Conservation (phyloP, 53 echinoderm and acorn worm genomes). For the Stichopus horrens region DNA sequence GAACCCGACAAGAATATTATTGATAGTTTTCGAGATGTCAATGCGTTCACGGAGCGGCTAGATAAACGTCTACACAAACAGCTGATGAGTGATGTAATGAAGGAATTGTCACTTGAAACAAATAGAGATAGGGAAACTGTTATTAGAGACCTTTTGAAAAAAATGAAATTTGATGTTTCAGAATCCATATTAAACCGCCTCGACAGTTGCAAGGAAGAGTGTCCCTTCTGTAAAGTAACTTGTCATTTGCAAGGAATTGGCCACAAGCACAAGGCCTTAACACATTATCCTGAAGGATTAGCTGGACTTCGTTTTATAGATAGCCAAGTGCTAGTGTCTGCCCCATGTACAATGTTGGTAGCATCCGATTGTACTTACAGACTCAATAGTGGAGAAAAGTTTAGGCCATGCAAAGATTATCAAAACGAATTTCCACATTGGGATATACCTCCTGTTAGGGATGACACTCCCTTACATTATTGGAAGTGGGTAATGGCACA, state of each 20-base stretch:
- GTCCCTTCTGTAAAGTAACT: conserved; percentile 27
- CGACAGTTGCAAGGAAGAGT: conserved; percentile 1
- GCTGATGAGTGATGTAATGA: no score
- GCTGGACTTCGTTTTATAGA: background rate
- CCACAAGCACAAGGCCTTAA: background rate
- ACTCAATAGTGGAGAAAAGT: background rate
- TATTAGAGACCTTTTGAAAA: no score
- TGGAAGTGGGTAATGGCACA: conserved; percentile 33
- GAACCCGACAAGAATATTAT: no score
- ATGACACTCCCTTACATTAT: background rate
- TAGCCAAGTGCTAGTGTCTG: background rate
- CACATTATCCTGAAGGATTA: conserved; percentile 8
- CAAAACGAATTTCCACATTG: background rate
- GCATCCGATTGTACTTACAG: conserved; percentile 1
- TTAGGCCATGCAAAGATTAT: background rate
- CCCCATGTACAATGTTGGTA: conserved; percentile 8
- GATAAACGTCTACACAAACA: no score
- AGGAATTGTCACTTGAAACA: no score
- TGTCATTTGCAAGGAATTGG: background rate
- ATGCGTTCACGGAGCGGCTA: no score
- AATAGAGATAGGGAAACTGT: no score
- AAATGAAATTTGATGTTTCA: background rate
- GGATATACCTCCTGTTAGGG: background rate
- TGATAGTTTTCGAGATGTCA: no score
- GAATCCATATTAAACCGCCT: background rate